A percentile compares a stretch with the other conserved stretches of the same genome.
Conservation (phyloP, 2,888 invertebrate species). For the Coremacera marginata region DNA sequence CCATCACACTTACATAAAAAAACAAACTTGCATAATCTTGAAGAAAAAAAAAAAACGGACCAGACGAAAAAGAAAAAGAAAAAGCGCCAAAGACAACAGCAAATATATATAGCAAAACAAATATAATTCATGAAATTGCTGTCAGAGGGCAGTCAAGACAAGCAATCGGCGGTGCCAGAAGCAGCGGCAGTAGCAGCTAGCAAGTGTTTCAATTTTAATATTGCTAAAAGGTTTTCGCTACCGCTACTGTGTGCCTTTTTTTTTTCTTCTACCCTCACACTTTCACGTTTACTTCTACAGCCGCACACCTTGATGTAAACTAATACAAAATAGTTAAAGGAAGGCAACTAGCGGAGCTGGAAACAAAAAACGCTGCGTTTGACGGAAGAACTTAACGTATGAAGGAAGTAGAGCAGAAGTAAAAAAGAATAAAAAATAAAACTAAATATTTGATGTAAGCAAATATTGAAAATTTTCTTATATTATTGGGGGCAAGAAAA, state of each 20-base stretch:
- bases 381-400: background rate
- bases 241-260: conserved; percentile 3
- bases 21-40: no score
- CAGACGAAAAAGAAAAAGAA: no score
- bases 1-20: no score
- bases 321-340: background rate
- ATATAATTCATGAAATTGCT: conserved; percentile 17
- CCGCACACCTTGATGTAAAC: background rate
- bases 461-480: conserved; percentile 39
- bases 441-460: conserved; percentile 38
- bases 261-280: background rate
- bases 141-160: conserved; percentile 9
- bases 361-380: background rate
- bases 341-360: background rate
- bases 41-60: no score
- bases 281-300: background rate
- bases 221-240: conserved; percentile 58
- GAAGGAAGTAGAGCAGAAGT: background rate
- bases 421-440: background rate
- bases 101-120: background rate
- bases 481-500: conserved; percentile 35
- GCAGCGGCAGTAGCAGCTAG: background rate
- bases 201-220: conserved; percentile 60
- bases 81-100: background rate
- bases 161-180: background rate